Percentiles rank a stretch among this genome's conserved stretches.
Evolutionary conservation across 2,113 vertebrate species (phyloP).

Genomic region (Pygoscelis adeliae): DNA sequence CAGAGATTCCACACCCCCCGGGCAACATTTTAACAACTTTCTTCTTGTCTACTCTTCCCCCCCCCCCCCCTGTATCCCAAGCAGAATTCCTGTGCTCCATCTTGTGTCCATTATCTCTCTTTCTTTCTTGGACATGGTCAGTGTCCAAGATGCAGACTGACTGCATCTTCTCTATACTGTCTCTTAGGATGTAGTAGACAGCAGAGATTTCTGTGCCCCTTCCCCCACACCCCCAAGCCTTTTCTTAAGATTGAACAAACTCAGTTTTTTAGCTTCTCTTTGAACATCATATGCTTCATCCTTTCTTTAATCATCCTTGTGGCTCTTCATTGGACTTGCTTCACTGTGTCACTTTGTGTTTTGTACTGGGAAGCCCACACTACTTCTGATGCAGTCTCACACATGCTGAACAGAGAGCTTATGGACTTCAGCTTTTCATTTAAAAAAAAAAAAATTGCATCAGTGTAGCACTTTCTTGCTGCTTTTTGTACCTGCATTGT

Average conservation of each 20-base stretch:
- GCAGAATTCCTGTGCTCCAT: neutral
- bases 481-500: neutral
- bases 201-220: neutral
- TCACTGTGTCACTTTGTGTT: neutral
- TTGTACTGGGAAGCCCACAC: neutral
- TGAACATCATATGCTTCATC: neutral
- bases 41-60: rapidly evolving
- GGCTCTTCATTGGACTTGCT: neutral
- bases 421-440: neutral
- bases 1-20: neutral
- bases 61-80: no score
- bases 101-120: neutral
- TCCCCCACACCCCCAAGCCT: neutral
- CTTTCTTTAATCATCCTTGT: neutral
- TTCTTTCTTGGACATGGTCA: neutral
- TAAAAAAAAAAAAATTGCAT: neutral
- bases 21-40: neutral
- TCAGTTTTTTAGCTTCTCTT: neutral
- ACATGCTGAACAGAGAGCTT: neutral
- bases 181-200: neutral
- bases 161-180: neutral
- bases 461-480: neutral
- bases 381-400: neutral
- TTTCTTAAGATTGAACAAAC: neutral
- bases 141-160: neutral